Conservation (phyloP, 2,888 invertebrate species). For the Trichogramma evanescens region DNA sequence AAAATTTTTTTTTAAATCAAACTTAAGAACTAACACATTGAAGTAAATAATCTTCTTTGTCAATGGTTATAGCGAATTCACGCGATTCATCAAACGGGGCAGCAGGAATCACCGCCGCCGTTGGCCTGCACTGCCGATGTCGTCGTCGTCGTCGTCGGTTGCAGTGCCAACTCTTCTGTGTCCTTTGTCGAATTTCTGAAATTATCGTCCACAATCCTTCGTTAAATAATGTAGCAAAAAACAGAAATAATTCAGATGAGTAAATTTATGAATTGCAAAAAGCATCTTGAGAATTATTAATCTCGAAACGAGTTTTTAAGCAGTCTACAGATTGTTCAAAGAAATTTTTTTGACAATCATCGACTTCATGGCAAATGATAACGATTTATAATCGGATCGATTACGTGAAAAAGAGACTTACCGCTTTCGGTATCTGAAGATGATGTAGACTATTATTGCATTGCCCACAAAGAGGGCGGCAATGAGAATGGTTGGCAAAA, state of each 20-base stretch:
- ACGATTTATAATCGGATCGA: no score
- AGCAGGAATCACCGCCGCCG: neutral
- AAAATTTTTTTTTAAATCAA: no score
- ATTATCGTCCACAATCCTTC: constrained; percentile 21
- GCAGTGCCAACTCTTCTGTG: constrained; percentile 43
- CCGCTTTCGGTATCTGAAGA: constrained; percentile 67
- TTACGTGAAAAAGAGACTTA: constrained; percentile 30
- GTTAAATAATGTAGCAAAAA: constrained; percentile 11
- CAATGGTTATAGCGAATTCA: neutral
- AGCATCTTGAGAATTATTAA: no score
- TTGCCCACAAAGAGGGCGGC: constrained; percentile 66
- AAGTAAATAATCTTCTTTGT: constrained; percentile 11
- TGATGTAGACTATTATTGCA: constrained; percentile 65
- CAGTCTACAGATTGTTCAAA: neutral
- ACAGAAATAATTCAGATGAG: neutral
- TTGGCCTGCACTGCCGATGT: neutral
- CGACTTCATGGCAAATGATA: no score
- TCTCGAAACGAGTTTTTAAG: no score
- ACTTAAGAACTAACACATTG: constrained; percentile 13
- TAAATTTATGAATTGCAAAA: neutral
- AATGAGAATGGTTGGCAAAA: constrained; percentile 66
- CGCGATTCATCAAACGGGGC: neutral
- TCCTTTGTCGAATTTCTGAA: constrained; percentile 44
- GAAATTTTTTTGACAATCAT: no score
- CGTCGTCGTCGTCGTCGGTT: constrained; percentile 19